These are phyloP conservation scores for Capreolus pygargus DNA, from an alignment of 2,113 vertebrate species.

Conservation along the genomic window DNA sequence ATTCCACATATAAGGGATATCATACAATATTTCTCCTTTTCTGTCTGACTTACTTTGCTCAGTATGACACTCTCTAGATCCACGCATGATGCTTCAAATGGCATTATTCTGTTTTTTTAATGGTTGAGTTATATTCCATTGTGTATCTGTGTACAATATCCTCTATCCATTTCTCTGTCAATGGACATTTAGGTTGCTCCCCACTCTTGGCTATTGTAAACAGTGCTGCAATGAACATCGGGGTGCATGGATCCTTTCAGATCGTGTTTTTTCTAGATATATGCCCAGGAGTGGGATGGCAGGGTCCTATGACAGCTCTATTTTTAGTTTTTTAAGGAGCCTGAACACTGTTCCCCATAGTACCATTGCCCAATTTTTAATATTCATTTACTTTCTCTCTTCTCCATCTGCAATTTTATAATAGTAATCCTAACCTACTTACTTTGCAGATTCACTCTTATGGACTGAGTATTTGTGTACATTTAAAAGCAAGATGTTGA, in stretches of 20 bases:
- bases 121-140: not conserved
- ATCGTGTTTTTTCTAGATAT: not conserved
- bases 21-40: not conserved
- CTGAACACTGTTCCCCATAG: not conserved
- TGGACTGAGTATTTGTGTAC: not conserved
- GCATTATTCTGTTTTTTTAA: not conserved
- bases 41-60: not conserved
- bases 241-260: not conserved
- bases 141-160: rapidly evolving
- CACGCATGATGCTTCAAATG: not conserved
- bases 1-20: not conserved
- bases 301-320: not conserved
- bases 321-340: not conserved
- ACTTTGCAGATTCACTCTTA: not conserved
- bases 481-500: not conserved
- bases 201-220: not conserved
- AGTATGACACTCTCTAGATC: not conserved
- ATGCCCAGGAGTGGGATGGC: not conserved
- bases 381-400: not conserved
- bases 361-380: not conserved
- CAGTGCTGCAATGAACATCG: not conserved
- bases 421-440: not conserved
- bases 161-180: not conserved
- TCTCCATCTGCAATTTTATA: not conserved
- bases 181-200: not conserved